A percentile compares a stretch with the other conserved stretches of the same genome.
phyloP scores from a whole-genome alignment of 2,113 vertebrate genomes.

The Coptodon bakossiorum region DNA sequence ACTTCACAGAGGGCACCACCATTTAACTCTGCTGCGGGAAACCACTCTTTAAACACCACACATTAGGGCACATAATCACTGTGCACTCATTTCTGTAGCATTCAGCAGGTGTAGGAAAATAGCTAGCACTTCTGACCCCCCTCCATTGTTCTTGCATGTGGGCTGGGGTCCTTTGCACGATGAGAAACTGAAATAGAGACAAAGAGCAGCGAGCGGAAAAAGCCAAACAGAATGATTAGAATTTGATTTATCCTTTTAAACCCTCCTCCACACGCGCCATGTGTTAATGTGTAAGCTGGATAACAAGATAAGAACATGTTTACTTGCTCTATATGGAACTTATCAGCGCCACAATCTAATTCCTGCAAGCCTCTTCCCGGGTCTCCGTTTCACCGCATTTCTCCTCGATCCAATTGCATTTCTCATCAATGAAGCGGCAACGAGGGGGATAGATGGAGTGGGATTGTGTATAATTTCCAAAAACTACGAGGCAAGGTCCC shows the following conservation, averaged over 20 bases:
- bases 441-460: constrained; percentile 16
- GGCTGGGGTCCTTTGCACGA: background rate
- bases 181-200: constrained; percentile 49
- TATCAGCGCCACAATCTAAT: constrained; percentile 66
- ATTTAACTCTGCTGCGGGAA: constrained; percentile 56
- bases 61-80: constrained; percentile 58
- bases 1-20: constrained; percentile 56
- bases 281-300: constrained; percentile 68
- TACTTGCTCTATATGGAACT: constrained; percentile 64
- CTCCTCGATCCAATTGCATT: constrained; percentile 41
- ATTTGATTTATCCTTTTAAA: constrained; percentile 59
- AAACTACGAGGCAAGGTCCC: constrained; percentile 37
- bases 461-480: constrained; percentile 39
- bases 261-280: constrained; percentile 41
- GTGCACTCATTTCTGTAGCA: constrained; percentile 46
- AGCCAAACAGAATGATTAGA: constrained; percentile 56
- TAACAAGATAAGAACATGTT: constrained; percentile 74
- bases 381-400: constrained; percentile 34
- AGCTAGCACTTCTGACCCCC: constrained; percentile 44
- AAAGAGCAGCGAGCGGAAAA: constrained; percentile 41
- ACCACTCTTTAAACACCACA: constrained; percentile 57
- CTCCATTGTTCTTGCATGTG: constrained; percentile 38
- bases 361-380: constrained; percentile 53
- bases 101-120: constrained; percentile 55
- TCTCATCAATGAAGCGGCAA: constrained; percentile 35